Percentiles rank a stretch among this genome's conserved stretches.
Evolutionary conservation across 2,113 vertebrate species (phyloP).

Genomic region (Dermatemys mawii): DNA sequence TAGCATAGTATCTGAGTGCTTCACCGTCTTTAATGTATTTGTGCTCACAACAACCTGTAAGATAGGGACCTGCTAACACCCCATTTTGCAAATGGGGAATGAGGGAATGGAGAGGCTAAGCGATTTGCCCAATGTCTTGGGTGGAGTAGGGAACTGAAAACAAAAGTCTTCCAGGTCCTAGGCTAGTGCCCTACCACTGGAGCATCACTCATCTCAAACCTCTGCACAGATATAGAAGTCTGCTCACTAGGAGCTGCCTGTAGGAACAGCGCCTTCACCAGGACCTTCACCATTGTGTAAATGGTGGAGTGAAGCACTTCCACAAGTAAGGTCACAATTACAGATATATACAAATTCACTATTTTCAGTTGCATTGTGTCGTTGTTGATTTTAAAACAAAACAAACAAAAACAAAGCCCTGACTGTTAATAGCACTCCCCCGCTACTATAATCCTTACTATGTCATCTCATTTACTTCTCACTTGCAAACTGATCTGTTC

Average conservation of each 20-base stretch:
- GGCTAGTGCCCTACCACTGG: background rate
- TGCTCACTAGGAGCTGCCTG: background rate
- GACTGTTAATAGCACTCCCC: background rate
- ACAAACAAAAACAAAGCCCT: background rate
- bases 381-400: background rate
- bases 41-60: accelerated
- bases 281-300: background rate
- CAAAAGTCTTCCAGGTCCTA: background rate
- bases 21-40: background rate
- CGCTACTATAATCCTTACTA: background rate
- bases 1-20: background rate
- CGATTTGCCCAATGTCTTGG: background rate
- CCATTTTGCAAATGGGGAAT: background rate
- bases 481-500: background rate
- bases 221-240: background rate
- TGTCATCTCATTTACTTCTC: background rate
- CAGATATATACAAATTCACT: background rate
- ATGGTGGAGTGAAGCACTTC: accelerated
- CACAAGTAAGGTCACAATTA: background rate
- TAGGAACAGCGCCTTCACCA: background rate
- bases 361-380: background rate
- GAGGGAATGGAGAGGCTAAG: background rate
- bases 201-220: background rate
- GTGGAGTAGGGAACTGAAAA: background rate
- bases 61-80: background rate